These are phyloP conservation scores for Myiotriccus ornatus DNA, from an alignment of 2,797 vertebrate species.

Conservation along the genomic window DNA sequence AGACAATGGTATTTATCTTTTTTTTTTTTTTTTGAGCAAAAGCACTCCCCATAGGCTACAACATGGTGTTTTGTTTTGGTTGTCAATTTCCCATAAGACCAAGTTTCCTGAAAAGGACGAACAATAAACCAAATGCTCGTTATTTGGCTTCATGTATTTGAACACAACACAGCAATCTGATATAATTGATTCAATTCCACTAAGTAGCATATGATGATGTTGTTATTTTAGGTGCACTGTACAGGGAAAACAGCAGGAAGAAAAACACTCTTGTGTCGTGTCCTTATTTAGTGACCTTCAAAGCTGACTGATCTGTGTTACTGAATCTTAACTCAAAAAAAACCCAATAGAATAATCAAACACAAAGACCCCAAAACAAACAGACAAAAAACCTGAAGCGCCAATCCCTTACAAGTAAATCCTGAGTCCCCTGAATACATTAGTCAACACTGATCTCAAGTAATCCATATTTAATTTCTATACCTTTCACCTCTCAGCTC, in stretches of 20 bases:
- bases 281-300: slow-evolving; percentile 20
- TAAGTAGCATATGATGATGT: background rate
- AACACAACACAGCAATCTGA: background rate
- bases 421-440: background rate
- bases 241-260: background rate
- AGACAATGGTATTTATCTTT: background rate
- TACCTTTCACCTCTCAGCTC: background rate
- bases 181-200: slow-evolving; percentile 8
- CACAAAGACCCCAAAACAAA: background rate
- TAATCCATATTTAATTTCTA: background rate
- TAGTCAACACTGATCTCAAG: background rate
- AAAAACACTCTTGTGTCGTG: background rate
- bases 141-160: slow-evolving; percentile 59
- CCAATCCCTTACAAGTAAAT: background rate
- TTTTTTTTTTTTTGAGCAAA: background rate
- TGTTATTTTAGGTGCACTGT: slow-evolving; percentile 19
- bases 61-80: background rate
- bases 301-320: background rate
- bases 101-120: slow-evolving; percentile 57
- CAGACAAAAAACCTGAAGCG: rapidly evolving
- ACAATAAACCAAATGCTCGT: slow-evolving; percentile 61
- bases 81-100: background rate
- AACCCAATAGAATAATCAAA: background rate
- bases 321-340: background rate
- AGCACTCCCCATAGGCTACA: background rate